Evolutionary conservation across 92 coral and sea anemone species (phyloP), one percentile per base, ranked within the genome.

Genomic region (Palythoa grandis): DNA sequence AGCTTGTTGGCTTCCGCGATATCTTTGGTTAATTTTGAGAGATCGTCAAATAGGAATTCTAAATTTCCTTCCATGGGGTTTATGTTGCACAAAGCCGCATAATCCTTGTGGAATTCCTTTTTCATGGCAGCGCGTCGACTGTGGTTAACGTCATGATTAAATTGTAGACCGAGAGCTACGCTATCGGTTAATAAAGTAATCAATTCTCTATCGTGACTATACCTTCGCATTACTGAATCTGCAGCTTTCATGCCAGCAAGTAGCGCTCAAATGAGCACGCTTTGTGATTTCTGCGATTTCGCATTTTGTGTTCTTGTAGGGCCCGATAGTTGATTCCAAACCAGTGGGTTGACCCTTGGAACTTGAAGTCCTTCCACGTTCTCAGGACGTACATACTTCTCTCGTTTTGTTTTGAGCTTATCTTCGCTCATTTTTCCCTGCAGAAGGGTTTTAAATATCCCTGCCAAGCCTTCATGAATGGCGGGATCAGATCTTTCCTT

Each of bases 161-260:
- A 78, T 48, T 91, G 89, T 70, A 89, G 74, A 14, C 77, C 89
- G 80, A 91, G 78, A 24, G 94, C 94, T 58, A 85, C 88, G 61
- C 91, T 82, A 89, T 88, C 87, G 19, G 94, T 85, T 74, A 88
- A 37, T 52, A 88, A 74, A 9, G 73, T 88, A 43, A 77, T 52
- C 75, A 83, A 87, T 40, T 75, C 88, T n/a, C 87, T 83, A 54
- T 88, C 91, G 39, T 83, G 74, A 74, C 77, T 53, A 75, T 83
- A 88, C 68, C 54, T 88, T 63, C 11, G 54, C 54, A 52, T 52
- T 52, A 52, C 11, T 52, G 11, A 52, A 52, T 52, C 76, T 70
- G 88, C 83, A 61, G 90, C 87, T 53, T 88, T 88, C 61, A 84
- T 60, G 29, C 52, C 66, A 58, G 91, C 91, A 77, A 78, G 74